These are phyloP conservation scores for Stratiolaelaps scimitus DNA, from an alignment of 1,140 invertebrate genomes.

Conservation along the genomic window DNA sequence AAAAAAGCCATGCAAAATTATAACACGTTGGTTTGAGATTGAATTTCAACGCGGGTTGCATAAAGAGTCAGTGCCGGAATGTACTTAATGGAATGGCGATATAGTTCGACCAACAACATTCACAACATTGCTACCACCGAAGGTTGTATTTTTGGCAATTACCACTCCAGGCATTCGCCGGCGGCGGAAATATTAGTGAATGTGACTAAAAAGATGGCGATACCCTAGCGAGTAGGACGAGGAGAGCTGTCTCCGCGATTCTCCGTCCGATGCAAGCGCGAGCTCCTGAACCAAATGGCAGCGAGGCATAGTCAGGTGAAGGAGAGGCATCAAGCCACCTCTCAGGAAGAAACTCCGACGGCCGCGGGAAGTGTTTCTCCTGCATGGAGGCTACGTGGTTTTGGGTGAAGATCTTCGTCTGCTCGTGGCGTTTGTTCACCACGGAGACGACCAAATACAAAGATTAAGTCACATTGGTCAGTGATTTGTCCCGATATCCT, in stretches of 20 bases:
- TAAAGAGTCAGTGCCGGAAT: no score
- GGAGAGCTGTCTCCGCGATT: background rate
- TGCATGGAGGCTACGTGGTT: slow-evolving; percentile 18
- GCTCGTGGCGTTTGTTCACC: background rate
- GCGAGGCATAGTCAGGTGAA: background rate
- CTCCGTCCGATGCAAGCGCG: slow-evolving; percentile 1
- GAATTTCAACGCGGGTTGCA: no score
- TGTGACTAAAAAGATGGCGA: no score
- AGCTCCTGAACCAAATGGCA: slow-evolving; percentile 6
- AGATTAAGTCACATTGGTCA: background rate
- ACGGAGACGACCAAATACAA: background rate
- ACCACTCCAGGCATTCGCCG: background rate
- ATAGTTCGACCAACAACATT: no score
- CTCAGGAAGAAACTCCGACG: slow-evolving; percentile 17
- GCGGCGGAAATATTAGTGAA: background rate
- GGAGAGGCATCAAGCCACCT: background rate
- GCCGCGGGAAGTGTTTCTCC: background rate
- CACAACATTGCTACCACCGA: no score
- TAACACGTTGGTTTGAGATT: no score
- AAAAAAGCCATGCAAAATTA: background rate
- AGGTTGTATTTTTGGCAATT: no score
- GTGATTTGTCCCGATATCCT: background rate
- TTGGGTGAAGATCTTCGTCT: slow-evolving; percentile 25
- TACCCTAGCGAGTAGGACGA: slow-evolving; percentile 13
- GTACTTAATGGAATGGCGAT: no score